Conservation (phyloP, 23 tunicate species). For the Aplidium turbinatum region DNA sequence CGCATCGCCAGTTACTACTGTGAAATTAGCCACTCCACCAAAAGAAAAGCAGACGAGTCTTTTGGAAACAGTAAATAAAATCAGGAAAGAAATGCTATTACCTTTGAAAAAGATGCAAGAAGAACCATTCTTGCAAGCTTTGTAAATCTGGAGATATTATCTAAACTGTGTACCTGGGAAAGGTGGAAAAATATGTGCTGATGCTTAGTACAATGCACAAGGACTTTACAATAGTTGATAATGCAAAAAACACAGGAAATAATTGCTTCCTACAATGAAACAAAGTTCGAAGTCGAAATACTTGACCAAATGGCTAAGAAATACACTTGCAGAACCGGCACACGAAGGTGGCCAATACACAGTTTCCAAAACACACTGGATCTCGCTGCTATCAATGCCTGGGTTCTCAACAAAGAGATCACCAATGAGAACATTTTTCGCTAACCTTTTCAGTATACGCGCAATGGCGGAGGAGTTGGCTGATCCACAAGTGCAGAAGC, state of each 20-base stretch:
- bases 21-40: no score
- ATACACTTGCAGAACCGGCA: conserved; percentile 15
- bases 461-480: conserved; percentile 19
- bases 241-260: conserved; percentile 24
- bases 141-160: conserved; percentile 21
- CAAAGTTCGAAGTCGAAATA: conserved; percentile 12
- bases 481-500: conserved; percentile 6
- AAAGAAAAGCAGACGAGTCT: no score
- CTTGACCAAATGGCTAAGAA: conserved; percentile 15
- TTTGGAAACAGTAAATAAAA: no score
- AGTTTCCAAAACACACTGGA: conserved; percentile 15
- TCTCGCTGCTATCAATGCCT: conserved; percentile 16
- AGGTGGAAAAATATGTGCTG: conserved; percentile 21
- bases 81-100: conserved; percentile 18
- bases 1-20: no score
- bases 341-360: conserved; percentile 22
- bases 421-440: conserved; percentile 18
- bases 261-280: conserved; percentile 26
- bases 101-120: conserved; percentile 15
- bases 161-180: conserved; percentile 17
- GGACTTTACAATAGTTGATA: conserved; percentile 9
- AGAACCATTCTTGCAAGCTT: conserved; percentile 26
- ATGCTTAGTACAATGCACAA: conserved; percentile 22
- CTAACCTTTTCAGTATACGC: conserved; percentile 6
- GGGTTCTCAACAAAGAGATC: conserved; percentile 24